Evolutionary conservation across 1,140 invertebrate genomes (phyloP).

Genomic region (Catajapyx aquilonaris): DNA sequence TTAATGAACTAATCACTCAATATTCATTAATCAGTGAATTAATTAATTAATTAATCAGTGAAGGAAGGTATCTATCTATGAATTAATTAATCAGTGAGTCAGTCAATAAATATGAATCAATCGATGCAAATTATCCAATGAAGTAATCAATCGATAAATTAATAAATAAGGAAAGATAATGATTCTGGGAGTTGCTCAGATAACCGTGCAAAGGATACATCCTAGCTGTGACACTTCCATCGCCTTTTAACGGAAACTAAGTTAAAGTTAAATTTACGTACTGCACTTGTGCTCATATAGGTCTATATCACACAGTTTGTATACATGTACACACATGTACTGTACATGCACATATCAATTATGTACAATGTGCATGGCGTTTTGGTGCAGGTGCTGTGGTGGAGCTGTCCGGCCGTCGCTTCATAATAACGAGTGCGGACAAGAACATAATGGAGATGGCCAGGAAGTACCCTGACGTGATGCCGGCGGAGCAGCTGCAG

Average conservation of each 20-base stretch:
- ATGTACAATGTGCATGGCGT: neutral
- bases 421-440: slow-evolving; percentile 41
- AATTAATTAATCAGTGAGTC: no score
- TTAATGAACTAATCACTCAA: no score
- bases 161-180: no score
- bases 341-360: neutral
- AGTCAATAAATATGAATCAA: no score
- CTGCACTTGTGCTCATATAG: neutral
- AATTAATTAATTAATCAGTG: no score
- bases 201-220: neutral
- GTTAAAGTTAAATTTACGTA: no score
- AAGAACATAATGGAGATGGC: neutral
- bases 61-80: no score
- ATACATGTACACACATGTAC: neutral
- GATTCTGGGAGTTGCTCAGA: no score
- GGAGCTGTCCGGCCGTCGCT: slow-evolving; percentile 37
- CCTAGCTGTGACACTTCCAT: neutral
- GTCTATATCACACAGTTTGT: neutral
- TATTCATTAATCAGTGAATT: no score
- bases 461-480: neutral
- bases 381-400: slow-evolving; percentile 29
- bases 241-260: neutral
- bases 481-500: neutral
- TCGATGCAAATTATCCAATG: no score
- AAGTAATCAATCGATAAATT: no score